Evolutionary conservation across 2,888 invertebrate genomes (phyloP).

Genomic region (Malachius bipustulatus): DNA sequence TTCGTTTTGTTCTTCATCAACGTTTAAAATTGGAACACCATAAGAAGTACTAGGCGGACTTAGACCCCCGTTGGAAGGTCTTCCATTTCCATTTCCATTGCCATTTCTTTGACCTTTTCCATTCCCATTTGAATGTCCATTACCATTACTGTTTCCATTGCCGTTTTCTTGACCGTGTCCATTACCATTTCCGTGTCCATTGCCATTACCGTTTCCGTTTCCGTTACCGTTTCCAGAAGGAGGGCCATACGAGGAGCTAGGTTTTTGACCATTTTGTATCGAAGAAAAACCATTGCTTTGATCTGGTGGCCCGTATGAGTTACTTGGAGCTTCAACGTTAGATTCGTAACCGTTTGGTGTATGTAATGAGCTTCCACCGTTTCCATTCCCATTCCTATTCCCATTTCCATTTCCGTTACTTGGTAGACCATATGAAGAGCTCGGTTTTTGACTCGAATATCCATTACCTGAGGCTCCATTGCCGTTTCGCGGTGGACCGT

Average conservation of each 20-base stretch:
- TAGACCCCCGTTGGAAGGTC: too few species aligned
- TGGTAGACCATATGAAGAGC: slow-evolving; percentile 36
- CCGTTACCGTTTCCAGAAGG: slow-evolving; percentile 30
- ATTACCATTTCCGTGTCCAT: slow-evolving; percentile 14
- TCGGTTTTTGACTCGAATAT: slow-evolving; percentile 21
- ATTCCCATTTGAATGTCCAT: slow-evolving; percentile 18
- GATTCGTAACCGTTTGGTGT: too few species aligned
- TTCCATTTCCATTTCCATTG: slow-evolving; percentile 27
- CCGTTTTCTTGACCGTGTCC: slow-evolving; percentile 19
- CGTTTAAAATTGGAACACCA: too few species aligned
- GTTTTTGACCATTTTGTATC: too few species aligned
- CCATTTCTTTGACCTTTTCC: too few species aligned
- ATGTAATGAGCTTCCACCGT: too few species aligned
- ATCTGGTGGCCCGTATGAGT: slow-evolving; percentile 23
- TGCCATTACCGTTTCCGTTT: slow-evolving; percentile 20
- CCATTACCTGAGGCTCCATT: slow-evolving; percentile 9
- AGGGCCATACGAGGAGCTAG: slow-evolving; percentile 23
- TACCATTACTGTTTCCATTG: slow-evolving; percentile 15
- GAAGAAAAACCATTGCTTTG: slow-evolving; percentile 19
- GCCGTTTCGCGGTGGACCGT: slow-evolving; percentile 16
- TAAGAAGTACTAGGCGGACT: too few species aligned
- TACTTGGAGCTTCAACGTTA: too few species aligned
- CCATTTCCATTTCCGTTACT: slow-evolving; percentile 22
- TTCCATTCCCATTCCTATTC: slow-evolving; percentile 25
- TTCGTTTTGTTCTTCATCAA: too few species aligned